These are phyloP conservation scores for Lontra canadensis DNA, from an alignment of 2,113 vertebrate genomes.

Conservation along the genomic window DNA sequence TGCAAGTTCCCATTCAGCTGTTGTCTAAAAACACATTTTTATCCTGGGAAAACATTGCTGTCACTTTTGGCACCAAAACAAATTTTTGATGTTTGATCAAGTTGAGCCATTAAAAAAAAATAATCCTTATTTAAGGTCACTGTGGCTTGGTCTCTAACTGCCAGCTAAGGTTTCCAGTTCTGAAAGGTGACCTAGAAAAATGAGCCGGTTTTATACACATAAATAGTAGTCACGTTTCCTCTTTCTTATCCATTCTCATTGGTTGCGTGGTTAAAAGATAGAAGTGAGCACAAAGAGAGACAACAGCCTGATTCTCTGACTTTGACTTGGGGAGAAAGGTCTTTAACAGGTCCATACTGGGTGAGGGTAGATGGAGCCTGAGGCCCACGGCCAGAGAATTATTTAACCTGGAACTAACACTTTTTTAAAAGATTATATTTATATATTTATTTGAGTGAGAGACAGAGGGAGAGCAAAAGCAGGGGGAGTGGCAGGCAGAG, in stretches of 20 bases:
- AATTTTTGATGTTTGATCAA: slow-evolving; percentile 42
- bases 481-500: no score
- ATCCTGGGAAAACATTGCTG: slow-evolving; percentile 50
- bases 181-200: background rate
- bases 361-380: background rate
- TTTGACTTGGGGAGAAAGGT: background rate
- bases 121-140: background rate
- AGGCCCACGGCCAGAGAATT: background rate
- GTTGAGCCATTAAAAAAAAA: background rate
- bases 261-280: background rate
- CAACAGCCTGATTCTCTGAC: background rate
- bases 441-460: no score
- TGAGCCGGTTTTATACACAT: background rate
- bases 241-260: background rate
- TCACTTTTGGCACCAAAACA: slow-evolving; percentile 35
- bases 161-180: background rate
- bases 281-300: background rate
- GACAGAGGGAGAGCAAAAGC: no score
- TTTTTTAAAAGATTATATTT: no score
- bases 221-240: background rate
- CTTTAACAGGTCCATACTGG: fast-evolving
- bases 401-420: background rate
- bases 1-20: slow-evolving; percentile 33
- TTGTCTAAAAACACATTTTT: slow-evolving; percentile 44
- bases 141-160: background rate